Percentiles rank a stretch among this genome's conserved stretches.
Conservation (phyloP, 2,113 vertebrate genomes). For the Macheiramphus alcinus region DNA sequence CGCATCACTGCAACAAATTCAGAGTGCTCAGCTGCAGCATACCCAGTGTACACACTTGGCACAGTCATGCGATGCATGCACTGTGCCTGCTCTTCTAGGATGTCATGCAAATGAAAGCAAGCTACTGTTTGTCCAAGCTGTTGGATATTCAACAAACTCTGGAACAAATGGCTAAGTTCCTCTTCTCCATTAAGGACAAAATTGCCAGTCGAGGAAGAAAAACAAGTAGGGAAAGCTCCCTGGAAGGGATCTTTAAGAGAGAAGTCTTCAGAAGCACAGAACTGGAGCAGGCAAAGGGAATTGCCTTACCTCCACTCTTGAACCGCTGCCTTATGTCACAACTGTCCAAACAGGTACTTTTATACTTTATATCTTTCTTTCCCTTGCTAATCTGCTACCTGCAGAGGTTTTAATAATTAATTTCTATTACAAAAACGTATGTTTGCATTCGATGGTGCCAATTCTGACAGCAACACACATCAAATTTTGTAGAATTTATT, state of each 20-base stretch:
- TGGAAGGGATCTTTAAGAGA: neutral
- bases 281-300: neutral
- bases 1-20: neutral
- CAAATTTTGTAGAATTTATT: neutral
- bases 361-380: neutral
- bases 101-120: neutral
- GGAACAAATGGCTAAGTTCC: neutral
- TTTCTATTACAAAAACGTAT: neutral
- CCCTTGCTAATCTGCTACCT: neutral
- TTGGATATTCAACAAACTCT: neutral
- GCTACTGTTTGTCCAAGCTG: neutral
- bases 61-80: fast-evolving
- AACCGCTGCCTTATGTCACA: neutral
- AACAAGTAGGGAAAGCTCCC: neutral
- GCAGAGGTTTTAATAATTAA: neutral
- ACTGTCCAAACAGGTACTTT: neutral
- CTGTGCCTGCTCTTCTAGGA: fast-evolving
- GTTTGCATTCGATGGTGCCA: neutral
- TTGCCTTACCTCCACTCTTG: neutral
- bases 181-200: neutral
- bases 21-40: neutral
- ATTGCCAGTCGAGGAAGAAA: neutral
- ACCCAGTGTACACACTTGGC: fast-evolving
- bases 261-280: neutral
- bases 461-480: neutral